Conservation (phyloP, 1,140 invertebrate genomes). For the Pseudachorutes palmiensis region DNA sequence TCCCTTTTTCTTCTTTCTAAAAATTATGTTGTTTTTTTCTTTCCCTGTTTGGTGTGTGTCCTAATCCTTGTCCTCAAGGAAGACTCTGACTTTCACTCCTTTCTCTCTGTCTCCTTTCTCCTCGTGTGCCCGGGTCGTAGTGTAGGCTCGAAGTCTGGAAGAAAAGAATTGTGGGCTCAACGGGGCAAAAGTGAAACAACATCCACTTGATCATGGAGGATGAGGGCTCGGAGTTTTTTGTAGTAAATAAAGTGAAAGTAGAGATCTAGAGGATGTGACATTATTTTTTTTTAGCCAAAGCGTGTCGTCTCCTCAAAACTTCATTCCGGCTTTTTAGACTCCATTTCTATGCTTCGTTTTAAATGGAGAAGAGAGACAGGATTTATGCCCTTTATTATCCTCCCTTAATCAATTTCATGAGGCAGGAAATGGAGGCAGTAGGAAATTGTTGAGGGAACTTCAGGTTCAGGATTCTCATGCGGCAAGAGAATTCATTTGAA, state of each 20-base stretch:
- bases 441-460: neutral
- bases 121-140: too few species aligned
- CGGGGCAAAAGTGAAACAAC: conserved; percentile 12
- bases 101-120: neutral
- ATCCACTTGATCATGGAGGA: conserved; percentile 12
- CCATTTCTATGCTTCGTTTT: conserved; percentile 1
- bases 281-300: neutral
- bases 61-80: neutral
- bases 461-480: neutral
- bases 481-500: neutral
- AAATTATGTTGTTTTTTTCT: conserved; percentile 10
- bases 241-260: conserved; percentile 11
- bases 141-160: neutral
- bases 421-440: conserved; percentile 2
- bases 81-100: neutral
- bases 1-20: neutral
- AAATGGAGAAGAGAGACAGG: neutral
- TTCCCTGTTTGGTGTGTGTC: conserved; percentile 5
- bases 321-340: neutral
- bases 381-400: conserved; percentile 13
- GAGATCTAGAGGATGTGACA: conserved; percentile 8
- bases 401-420: conserved; percentile 14
- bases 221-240: neutral
- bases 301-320: neutral
- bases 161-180: conserved; percentile 7